Evolutionary conservation across 2,113 vertebrate species (phyloP).

Genomic region (Thomomys bottae): DNA sequence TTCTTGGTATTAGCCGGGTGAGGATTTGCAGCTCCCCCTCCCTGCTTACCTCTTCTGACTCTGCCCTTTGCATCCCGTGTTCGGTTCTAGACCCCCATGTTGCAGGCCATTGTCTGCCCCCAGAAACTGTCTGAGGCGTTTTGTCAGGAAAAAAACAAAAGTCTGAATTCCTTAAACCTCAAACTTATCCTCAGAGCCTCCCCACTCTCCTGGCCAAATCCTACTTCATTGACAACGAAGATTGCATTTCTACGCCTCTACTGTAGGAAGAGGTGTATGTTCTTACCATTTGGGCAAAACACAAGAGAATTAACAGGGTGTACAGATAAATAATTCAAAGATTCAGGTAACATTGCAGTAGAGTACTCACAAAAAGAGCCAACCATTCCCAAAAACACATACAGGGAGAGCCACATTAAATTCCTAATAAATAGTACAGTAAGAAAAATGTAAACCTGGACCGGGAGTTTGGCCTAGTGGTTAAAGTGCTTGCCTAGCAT

Average conservation of each 20-base stretch:
- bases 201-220: not conserved
- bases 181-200: too few relatives aligned
- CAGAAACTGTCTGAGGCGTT: not conserved
- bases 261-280: conserved; percentile 26
- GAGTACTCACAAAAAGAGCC: conserved; percentile 15
- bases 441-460: not conserved
- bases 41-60: not conserved
- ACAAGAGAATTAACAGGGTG: conserved; percentile 40
- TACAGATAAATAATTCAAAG: conserved; percentile 16
- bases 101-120: not conserved
- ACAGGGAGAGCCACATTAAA: conserved; percentile 14
- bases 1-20: not conserved
- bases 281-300: conserved; percentile 52
- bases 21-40: not conserved
- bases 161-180: not conserved
- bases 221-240: conserved; percentile 36
- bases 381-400: not conserved
- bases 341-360: not conserved
- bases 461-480: too few relatives aligned
- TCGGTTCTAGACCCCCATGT: not conserved
- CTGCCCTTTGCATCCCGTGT: not conserved
- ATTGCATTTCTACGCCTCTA: conserved; percentile 29
- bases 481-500: too few relatives aligned
- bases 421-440: conserved; percentile 36
- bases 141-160: not conserved